Evolutionary conservation across 64 coral and sea anemone species (phyloP), one percentile per base, ranked within the genome.

Genomic region (Montipora efflorescens): DNA sequence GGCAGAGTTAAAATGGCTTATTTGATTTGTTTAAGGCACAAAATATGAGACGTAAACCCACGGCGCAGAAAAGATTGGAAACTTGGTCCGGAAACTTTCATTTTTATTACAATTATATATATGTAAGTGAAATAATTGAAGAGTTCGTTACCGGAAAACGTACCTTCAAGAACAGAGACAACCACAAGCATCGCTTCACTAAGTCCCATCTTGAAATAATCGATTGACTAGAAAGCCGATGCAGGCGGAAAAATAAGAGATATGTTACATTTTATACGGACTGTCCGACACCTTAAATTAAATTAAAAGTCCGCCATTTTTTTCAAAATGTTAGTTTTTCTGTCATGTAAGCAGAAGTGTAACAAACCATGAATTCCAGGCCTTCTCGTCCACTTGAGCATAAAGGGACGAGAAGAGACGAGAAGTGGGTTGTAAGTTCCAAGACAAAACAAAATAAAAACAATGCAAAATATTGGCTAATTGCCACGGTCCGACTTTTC

Each of bases 91-190:
- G 28, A 36, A 36, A 36, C 36, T 36, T 2, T 36, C 36, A 36
- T 36, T 36, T 36, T 36, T 36, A 36, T 36, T 36, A 36, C 1
- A 28, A 28, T 57, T 57, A 57, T 57, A 11, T 57, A 57, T 6
- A 57, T 57, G 7, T 16, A 43, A 78, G 21, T 78, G 4, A 84
- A 11, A 23, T 48, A 68, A 18, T 7, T 16, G 18, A 10, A 69
- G 53, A 7, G 78, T 45, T 47, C 15, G 43, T 16, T 77, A 21
- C 12, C 5, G 12, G 7, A 48, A 61, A 82, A 71, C 89, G 89
- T 53, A 96, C 98, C 98, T 92, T 99, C 98, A 90, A 99, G 92
- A 19, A 99, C 88, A 5, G 94, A 94, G 62, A 99, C 87, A 71
- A 99, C 92, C 66, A 99, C 88, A 58, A 99, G 80, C 75, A 99